Evolutionary conservation across 1,140 invertebrate genomes (phyloP).

Genomic region (Papilio machaon): DNA sequence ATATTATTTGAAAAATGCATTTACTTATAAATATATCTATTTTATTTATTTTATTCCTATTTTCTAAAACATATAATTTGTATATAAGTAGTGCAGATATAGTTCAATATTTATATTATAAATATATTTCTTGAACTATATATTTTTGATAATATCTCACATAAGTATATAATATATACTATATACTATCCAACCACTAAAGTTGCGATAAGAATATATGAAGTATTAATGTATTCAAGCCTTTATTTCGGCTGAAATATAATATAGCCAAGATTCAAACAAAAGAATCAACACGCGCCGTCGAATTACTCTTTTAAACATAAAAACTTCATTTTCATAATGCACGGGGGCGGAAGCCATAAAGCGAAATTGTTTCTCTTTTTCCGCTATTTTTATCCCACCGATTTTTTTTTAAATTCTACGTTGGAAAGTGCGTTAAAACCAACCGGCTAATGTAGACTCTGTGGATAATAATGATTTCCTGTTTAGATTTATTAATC

Average conservation of each 20-base stretch:
- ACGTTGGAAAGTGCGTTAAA: background rate
- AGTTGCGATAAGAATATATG: background rate
- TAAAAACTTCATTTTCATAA: slow-evolving; percentile 78
- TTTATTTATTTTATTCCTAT: too few species aligned
- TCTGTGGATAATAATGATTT: slow-evolving; percentile 46
- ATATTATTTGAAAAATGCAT: too few species aligned
- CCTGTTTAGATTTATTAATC: slow-evolving; percentile 29
- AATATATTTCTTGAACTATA: too few species aligned
- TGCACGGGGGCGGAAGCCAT: slow-evolving; percentile 68
- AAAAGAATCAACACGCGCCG: slow-evolving; percentile 40
- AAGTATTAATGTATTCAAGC: background rate
- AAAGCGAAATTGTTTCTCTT: slow-evolving; percentile 72
- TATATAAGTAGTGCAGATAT: too few species aligned
- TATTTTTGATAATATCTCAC: too few species aligned
- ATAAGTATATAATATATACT: background rate
- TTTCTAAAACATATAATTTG: too few species aligned
- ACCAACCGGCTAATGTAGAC: slow-evolving; percentile 38
- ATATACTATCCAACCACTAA: background rate
- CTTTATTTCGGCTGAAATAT: slow-evolving; percentile 33
- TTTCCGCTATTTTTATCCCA: slow-evolving; percentile 53
- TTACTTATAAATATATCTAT: too few species aligned
- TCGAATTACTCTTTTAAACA: slow-evolving; percentile 47
- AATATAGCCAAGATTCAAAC: slow-evolving; percentile 19
- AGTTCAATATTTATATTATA: too few species aligned
- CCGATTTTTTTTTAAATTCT: slow-evolving; percentile 53